Conservation (phyloP, 2,113 vertebrate species). For the Gavialis gangeticus region DNA sequence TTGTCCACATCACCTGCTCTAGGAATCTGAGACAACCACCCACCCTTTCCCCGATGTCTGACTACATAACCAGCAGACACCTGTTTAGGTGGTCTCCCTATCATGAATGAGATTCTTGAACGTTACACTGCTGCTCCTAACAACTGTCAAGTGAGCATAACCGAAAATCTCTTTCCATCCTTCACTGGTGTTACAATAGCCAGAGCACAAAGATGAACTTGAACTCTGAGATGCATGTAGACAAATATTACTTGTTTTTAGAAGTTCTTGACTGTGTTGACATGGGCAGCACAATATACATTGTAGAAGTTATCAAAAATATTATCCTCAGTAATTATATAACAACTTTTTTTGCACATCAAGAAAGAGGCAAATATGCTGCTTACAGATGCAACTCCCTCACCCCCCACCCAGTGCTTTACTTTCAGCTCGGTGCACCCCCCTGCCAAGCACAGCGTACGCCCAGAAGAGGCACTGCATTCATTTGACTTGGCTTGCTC, state of each 20-base stretch:
- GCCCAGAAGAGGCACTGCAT: too few species aligned
- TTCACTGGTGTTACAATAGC: not conserved
- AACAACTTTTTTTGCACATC: not conserved
- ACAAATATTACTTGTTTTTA: not conserved
- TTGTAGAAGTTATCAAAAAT: conserved; percentile 2
- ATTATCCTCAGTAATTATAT: not conserved
- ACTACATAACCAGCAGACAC: not conserved
- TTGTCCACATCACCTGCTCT: not conserved
- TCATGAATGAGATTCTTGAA: not conserved
- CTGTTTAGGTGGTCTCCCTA: not conserved
- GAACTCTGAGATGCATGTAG: not conserved
- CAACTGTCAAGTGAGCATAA: not conserved
- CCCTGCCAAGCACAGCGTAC: too few species aligned
- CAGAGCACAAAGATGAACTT: not conserved
- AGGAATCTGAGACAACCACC: not conserved
- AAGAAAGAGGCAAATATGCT: not conserved
- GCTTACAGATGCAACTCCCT: too few species aligned
- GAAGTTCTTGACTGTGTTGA: not conserved
- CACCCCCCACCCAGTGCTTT: too few species aligned
- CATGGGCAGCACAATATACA: not conserved
- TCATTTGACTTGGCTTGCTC: too few species aligned
- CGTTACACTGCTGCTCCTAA: not conserved
- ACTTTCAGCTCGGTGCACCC: too few species aligned
- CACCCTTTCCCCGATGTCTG: not conserved
- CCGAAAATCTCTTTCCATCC: not conserved